These are phyloP conservation scores for Vireo altiloquus DNA, from an alignment of 2,113 vertebrate species.

Conservation along the genomic window DNA sequence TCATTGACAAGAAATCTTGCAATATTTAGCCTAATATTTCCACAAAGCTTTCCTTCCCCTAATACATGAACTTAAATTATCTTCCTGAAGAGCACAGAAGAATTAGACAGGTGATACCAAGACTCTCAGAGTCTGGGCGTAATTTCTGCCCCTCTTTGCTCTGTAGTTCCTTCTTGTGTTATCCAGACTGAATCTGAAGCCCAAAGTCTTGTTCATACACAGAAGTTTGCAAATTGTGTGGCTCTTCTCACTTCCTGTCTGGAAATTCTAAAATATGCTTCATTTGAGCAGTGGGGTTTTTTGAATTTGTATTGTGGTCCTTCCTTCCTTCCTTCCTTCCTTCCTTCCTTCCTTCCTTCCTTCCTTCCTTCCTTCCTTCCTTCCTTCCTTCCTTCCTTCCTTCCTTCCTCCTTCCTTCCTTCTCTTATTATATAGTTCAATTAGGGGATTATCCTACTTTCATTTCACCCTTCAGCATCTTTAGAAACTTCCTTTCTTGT, in stretches of 20 bases:
- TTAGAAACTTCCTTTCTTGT: background rate
- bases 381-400: too few species aligned
- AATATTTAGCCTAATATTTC: background rate
- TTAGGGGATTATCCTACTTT: background rate
- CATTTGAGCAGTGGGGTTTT: background rate
- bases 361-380: background rate
- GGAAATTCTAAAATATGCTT: background rate
- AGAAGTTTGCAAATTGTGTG: background rate
- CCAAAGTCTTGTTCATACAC: background rate
- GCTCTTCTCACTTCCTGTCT: background rate
- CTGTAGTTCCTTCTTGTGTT: background rate
- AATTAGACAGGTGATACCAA: background rate
- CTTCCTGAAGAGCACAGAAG: background rate
- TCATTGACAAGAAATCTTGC: background rate
- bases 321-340: too few species aligned
- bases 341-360: background rate
- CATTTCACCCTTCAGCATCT: constrained; percentile 3
- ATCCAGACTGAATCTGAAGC: background rate
- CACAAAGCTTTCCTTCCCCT: background rate
- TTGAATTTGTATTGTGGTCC: background rate
- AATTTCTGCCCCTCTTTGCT: background rate
- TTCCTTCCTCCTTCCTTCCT: background rate
- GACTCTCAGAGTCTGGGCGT: background rate
- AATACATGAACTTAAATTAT: background rate
- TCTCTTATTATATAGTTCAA: background rate